These are phyloP conservation scores for Drosophila multiciliata DNA, from an alignment of 2,888 invertebrate genomes.

Conservation along the genomic window DNA sequence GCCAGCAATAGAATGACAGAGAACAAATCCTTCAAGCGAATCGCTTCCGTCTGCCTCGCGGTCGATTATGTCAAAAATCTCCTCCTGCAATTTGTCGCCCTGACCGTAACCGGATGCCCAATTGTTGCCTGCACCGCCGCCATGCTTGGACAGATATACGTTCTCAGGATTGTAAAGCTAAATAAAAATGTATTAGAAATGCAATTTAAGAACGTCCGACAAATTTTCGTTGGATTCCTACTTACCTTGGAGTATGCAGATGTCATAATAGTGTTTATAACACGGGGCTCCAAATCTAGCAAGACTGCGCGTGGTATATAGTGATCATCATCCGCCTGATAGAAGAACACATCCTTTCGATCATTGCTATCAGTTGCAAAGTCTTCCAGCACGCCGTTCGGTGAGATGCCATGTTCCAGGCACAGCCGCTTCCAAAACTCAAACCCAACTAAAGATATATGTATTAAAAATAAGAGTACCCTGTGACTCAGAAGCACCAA, in stretches of 20 bases:
- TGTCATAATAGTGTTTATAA: conserved; percentile 98
- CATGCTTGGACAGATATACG: conserved; percentile 97
- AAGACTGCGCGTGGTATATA: conserved; percentile 98
- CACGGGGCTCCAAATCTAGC: conserved; percentile 98
- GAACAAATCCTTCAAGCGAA: conserved; percentile 98
- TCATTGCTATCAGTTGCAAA: conserved; percentile 96
- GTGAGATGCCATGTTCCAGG: conserved; percentile 98
- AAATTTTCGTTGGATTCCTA: background rate
- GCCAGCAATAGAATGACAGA: conserved; percentile 99
- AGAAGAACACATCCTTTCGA: conserved; percentile 99
- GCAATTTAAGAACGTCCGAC: background rate
- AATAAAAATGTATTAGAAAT: background rate
- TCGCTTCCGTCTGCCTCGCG: conserved; percentile 99
- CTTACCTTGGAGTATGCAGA: conserved; percentile 95
- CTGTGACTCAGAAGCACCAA: background rate
- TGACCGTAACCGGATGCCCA: conserved; percentile 99
- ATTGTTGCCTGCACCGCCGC: conserved; percentile 99
- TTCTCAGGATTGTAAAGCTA: conserved; percentile 99
- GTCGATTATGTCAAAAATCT: conserved; percentile 99
- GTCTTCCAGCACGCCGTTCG: conserved; percentile 97
- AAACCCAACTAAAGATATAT: conserved; percentile 90
- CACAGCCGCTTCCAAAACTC: conserved; percentile 99
- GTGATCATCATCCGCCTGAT: conserved; percentile 99
- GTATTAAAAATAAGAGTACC: background rate
- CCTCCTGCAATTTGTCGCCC: conserved; percentile 96